Evolutionary conservation across 2,888 invertebrate species (phyloP).

Genomic region (Synergus itoensis): DNA sequence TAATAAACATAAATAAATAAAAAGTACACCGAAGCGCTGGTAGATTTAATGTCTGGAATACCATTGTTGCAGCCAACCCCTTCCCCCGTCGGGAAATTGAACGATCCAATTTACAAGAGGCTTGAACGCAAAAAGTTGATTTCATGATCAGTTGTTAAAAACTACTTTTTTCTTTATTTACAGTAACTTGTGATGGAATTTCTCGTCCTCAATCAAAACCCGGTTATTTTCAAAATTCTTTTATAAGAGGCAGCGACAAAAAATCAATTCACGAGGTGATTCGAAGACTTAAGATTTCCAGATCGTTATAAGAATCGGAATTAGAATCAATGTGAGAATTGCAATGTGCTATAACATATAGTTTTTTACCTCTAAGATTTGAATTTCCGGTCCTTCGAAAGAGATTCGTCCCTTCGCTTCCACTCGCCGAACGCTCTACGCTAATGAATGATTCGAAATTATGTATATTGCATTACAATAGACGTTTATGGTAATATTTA

Average conservation of each 20-base stretch:
- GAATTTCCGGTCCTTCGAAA: constrained; percentile 26
- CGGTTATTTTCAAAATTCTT: constrained; percentile 15
- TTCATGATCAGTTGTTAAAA: constrained; percentile 15
- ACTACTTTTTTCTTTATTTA: constrained; percentile 27
- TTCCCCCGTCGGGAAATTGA: constrained; percentile 7
- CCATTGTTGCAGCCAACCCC: constrained; percentile 9
- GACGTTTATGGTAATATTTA: constrained; percentile 39
- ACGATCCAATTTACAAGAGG: constrained; percentile 21
- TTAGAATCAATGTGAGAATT: neutral
- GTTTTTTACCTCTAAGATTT: constrained; percentile 7
- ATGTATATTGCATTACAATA: constrained; percentile 31
- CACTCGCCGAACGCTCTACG: constrained; percentile 6
- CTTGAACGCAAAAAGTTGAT: constrained; percentile 5
- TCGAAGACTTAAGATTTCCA: constrained; percentile 15
- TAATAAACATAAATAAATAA: constrained; percentile 41
- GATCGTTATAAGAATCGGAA: neutral
- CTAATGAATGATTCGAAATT: constrained; percentile 31
- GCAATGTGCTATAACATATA: neutral
- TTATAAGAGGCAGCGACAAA: constrained; percentile 30
- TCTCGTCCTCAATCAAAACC: constrained; percentile 10
- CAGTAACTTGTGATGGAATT: constrained; percentile 24
- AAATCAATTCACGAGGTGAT: constrained; percentile 13
- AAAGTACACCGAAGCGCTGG: constrained; percentile 33
- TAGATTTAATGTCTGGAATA: constrained; percentile 34
- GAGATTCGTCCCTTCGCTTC: constrained; percentile 36